Evolutionary conservation across 2,113 vertebrate species (phyloP).

Genomic region (Henicopernis longicauda): DNA sequence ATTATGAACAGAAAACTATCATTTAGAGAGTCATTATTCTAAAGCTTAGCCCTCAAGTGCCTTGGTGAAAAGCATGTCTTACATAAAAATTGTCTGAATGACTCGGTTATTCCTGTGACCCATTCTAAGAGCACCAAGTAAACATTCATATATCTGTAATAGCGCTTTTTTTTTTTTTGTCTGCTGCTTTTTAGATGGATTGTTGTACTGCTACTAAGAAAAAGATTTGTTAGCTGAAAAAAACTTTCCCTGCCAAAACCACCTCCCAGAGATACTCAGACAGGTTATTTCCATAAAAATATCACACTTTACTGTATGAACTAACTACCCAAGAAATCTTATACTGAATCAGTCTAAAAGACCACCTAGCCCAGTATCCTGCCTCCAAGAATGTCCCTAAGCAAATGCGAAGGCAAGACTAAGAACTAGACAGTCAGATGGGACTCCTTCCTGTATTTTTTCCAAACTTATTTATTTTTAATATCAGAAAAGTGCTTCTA

Average conservation of each 20-base stretch:
- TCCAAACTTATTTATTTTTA: background rate
- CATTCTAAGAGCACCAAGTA: background rate
- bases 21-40: constrained; percentile 7
- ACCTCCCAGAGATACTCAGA: background rate
- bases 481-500: background rate
- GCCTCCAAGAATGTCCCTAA: background rate
- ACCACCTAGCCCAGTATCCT: background rate
- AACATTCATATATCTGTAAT: background rate
- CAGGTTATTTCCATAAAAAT: background rate
- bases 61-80: background rate
- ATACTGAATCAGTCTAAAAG: background rate
- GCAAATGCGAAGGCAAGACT: background rate
- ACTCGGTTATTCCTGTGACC: background rate
- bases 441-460: background rate
- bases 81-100: background rate
- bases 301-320: background rate
- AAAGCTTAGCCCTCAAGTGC: background rate
- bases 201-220: background rate
- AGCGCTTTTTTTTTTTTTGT: background rate
- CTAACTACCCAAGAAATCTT: background rate
- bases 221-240: background rate
- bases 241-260: background rate
- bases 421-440: background rate
- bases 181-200: background rate
- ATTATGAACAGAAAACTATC: background rate